Base-by-base conservation (phyloP, 2,113 vertebrate genomes). In the Plestiodon gilberti region DNA sequence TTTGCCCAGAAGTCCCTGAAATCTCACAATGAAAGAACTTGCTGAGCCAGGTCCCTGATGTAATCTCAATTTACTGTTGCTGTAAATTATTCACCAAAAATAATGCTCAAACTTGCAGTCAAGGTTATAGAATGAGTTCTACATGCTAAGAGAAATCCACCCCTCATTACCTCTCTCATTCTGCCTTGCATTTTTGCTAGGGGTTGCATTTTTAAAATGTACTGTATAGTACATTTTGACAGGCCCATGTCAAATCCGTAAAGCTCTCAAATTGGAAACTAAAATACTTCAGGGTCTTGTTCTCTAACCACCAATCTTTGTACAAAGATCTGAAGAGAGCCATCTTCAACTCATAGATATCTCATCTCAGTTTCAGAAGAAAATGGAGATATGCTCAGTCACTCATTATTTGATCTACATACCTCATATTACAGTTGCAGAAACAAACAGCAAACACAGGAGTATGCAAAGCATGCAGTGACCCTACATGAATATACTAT, bases 171-270 rank as follows among this genome's bases (percentile, higher is more conserved):
- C 35, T 35, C 65, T 48, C n/a, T 23, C 0, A 0, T 64, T 5
- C 65, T 81, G 25, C 35, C 35, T 77, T 83, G 62, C 0, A 1
- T 59, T 69, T 20, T 3, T 0, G 0, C 4, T 3, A 35, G 0
- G 62, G 59, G 30, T 52, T 1, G 69, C 61, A 78, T 25, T 73
- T 25, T 11, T 62, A n/a, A 20, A 0, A 2, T 18, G 52, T 0
- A 1, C 23, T 67, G 35, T 33, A n/a, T 28, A 17, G 57, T n/a
- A n/a, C n/a, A n/a, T n/a, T 79, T 70, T 79, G 78, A 71, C 67
- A 85, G 52, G 35, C 28, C 38, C 28, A n/a, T 71, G 65, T 67
- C n/a, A 77, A 55, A 64, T 52, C 17, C 4, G 43, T 48, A n/a
- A 9, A 33, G 55, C 38, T 61, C 1, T 52, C 43, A 48, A 48